Evolutionary conservation across 2,888 invertebrate genomes (phyloP).

Genomic region (Selenia dentaria): DNA sequence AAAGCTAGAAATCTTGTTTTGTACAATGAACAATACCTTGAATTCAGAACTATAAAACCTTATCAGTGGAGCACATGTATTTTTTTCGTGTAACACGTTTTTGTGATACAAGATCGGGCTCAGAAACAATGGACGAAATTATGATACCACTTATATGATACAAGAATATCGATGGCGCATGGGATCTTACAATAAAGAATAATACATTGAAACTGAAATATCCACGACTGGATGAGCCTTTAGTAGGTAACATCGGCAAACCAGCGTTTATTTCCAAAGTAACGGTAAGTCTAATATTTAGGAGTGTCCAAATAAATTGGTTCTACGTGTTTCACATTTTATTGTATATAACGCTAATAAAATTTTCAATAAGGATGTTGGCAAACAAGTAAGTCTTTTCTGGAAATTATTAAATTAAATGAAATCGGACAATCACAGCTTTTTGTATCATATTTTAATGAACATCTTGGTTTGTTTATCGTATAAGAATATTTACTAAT

Average conservation of each 20-base stretch:
- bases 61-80: background rate
- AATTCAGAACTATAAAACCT: background rate
- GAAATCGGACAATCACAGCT: no score
- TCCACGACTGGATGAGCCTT: slow-evolving; percentile 60
- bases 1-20: background rate
- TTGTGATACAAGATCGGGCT: background rate
- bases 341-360: slow-evolving; percentile 40
- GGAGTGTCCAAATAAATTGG: slow-evolving; percentile 74
- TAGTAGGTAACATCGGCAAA: slow-evolving; percentile 65
- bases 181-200: no score
- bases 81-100: background rate
- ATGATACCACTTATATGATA: no score
- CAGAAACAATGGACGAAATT: no score
- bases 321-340: slow-evolving; percentile 53
- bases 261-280: slow-evolving; percentile 55
- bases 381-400: no score
- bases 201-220: slow-evolving; percentile 43
- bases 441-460: no score
- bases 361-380: slow-evolving; percentile 22
- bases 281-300: slow-evolving; percentile 72
- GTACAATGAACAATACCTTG: background rate
- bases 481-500: no score
- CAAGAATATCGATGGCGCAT: no score
- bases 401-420: no score
- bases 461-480: no score